A percentile compares a stretch with the other conserved stretches of the same genome.
Evolutionary conservation across 2,113 vertebrate species (phyloP).

Genomic region (Oxyruncus cristatus): DNA sequence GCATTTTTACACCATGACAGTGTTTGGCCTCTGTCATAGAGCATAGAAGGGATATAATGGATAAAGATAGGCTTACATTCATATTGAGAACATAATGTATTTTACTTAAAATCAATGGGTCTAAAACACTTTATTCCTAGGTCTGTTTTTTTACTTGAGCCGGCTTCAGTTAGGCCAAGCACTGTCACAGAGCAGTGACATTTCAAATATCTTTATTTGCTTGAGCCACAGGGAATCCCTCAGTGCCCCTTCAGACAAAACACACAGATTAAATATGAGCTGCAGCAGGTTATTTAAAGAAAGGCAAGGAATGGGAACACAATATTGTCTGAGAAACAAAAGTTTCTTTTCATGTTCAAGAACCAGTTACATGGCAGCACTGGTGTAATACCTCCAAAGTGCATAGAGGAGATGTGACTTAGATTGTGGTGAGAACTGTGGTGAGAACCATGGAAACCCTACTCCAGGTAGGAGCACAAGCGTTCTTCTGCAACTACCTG

Average conservation of each 20-base stretch:
- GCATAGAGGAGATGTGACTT: background rate
- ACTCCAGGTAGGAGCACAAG: background rate
- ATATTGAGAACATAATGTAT: background rate
- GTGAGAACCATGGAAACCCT: background rate
- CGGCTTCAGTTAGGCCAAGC: background rate
- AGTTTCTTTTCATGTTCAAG: background rate
- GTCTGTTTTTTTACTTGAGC: background rate
- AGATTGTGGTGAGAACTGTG: background rate
- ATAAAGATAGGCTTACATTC: background rate
- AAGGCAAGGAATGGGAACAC: background rate
- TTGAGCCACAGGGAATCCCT: background rate
- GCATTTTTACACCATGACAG: background rate
- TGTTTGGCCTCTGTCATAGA: background rate
- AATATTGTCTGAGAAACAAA: background rate
- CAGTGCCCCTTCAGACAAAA: background rate
- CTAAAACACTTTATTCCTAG: background rate
- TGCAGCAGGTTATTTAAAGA: background rate
- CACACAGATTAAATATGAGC: background rate
- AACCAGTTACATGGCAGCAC: background rate
- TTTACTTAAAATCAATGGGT: background rate
- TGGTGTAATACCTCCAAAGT: background rate
- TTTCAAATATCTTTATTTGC: conserved; percentile 20
- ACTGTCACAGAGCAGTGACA: background rate
- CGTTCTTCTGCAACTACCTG: background rate
- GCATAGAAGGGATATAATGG: background rate